Evolutionary conservation across 2,888 invertebrate genomes (phyloP), one percentile per base, ranked within the genome.

Genomic region (Drosophila diplacantha): DNA sequence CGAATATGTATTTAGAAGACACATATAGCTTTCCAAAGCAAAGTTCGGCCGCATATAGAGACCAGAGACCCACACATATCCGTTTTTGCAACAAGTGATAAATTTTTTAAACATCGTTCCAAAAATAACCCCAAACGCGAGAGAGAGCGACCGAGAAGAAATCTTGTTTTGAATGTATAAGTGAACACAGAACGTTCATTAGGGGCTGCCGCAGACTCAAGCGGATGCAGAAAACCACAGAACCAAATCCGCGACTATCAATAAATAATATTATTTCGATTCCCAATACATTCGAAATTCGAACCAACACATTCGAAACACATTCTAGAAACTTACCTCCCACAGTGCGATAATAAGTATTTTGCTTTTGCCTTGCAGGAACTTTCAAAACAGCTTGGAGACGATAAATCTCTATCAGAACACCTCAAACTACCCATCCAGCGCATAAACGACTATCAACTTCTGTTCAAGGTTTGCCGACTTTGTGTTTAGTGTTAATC

Each of bases 391-490:
- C 92, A 92, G 87, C 92, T 95, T 85, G 93, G 93, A 85, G 96
- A 96, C 93, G 96, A 96, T 88, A 96, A 96, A 90, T 93, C 92
- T 81, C 92, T 96, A 84, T 91, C 93, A 84, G 97, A 97, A 89
- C 96, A 97, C 90, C 92, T 97, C 81, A 95, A 96, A 90, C 92
- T 97, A 84, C 96, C 97, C 81, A 95, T 96, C 86, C 96, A 97
- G 91, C 93, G 97, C 87, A 96, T 97, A 88, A 96, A 96, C 93
- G 96, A 97, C 91, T 97, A 97, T 89, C 96, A 97, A 90, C 93
- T 96, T 84, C 93, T 97, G 69, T 91, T 98, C 75, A 96, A 96
- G 94, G 97, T 96, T 89, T 89, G 88, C 73, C 22, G 31, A 35
- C 14, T 38, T 20, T 26, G 29, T 41, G 61, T 60, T 29, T 41